Evolutionary conservation across 2,113 vertebrate species (phyloP), one percentile per base, ranked within the genome.

Genomic region (Rhabdornis inornatus): DNA sequence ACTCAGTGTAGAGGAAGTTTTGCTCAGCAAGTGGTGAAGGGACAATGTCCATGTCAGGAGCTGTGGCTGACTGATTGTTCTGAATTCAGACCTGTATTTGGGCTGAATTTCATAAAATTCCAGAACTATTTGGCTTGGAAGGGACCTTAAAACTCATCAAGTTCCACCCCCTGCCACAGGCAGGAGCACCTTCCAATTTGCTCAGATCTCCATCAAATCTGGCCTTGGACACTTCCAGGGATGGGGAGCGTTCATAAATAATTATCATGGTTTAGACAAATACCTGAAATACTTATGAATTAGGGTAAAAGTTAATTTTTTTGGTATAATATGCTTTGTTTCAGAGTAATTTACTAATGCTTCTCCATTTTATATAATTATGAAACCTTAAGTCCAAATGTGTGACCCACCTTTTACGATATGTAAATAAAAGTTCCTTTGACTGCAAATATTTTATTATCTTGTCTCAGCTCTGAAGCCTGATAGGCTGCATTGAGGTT

Each of bases 161-260:
- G 1, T 49, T 33, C 56, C 18, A 56, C 1, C 3, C 10, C 24
- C 2, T 60, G 11, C 20, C n/a, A n/a, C 0, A 1, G 18, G 6
- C 47, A 60, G 49, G 20, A 17, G 10, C 6, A 55, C 2, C 22
- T 49, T 35, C 21, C 47, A 53, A 5, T 7, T 4, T 18, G 7
- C 7, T 19, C 30, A 16, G 42, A 35, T 27, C n/a, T 42, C 10
- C 31, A 6, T 27, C 49, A 49, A 90, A 0, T 22, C 35, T 20
- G 31, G 7, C 27, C 35, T 37, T 16, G 56, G 27, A 35, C 35
- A 24, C 6, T 12, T 37, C 27, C 23, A 17, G 31, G 27, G 3
- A 6, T 42, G 22, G 4, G 22, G 6, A 42, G 1, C 16, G 25
- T 7, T 63, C 49, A 14, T 9, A 9, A 42, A 8, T 35, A 9